A percentile compares a stretch with the other conserved stretches of the same genome.
phyloP scores from a whole-genome alignment of 2,113 vertebrate genomes.

The Stercorarius parasiticus region DNA sequence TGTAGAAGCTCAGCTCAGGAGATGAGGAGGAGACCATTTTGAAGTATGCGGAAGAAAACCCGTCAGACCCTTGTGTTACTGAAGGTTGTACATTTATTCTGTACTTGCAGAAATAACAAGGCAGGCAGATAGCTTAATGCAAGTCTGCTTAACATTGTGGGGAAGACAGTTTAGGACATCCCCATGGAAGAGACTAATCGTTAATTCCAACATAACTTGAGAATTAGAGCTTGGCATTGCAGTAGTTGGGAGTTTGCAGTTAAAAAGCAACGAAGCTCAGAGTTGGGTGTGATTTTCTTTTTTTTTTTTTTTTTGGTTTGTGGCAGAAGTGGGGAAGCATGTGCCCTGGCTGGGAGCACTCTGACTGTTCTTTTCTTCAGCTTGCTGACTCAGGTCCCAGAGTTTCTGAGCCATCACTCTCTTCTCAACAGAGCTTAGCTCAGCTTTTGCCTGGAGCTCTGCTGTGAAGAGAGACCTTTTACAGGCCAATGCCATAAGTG shows the following conservation, averaged over 20 bases:
- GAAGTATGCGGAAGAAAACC: neutral
- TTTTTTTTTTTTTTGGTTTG: neutral
- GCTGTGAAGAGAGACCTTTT: constrained; percentile 12
- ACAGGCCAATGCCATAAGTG: neutral
- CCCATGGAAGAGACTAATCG: neutral
- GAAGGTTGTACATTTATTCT: neutral
- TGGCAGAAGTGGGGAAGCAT: neutral
- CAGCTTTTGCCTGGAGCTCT: constrained; percentile 47
- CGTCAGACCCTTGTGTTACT: neutral
- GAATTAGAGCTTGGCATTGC: neutral
- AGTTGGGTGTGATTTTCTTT: neutral
- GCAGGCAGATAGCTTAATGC: neutral
- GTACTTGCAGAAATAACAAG: neutral
- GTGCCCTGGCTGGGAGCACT: neutral
- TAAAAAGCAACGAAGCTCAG: neutral
- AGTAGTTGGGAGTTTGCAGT: neutral
- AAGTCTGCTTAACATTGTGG: neutral
- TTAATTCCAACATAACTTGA: neutral
- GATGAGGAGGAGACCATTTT: neutral
- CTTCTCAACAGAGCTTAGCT: constrained; percentile 29
- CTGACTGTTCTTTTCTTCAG: neutral
- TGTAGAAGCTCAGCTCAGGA: neutral
- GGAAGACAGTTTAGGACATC: neutral
- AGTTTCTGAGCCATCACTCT: constrained; percentile 12
- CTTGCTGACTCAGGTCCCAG: constrained; percentile 34